Conservation (phyloP, 92 coral and sea anemone species). For the Zoanthus solanderi region DNA sequence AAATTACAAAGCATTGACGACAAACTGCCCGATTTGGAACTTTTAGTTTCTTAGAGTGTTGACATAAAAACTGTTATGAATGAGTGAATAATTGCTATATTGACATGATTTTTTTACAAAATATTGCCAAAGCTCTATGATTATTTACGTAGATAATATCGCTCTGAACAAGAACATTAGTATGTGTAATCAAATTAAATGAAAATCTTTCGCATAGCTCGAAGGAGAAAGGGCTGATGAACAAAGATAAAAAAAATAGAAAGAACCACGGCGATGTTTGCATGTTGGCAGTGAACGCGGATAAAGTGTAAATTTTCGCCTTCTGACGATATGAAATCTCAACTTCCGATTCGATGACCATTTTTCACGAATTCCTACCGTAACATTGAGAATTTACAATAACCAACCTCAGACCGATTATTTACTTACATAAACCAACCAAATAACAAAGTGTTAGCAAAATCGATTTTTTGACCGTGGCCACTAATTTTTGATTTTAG, state of each 20-base stretch:
- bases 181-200: too few relatives aligned
- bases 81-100: too few relatives aligned
- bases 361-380: slow-evolving; percentile 18
- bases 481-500: neutral
- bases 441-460: slow-evolving; percentile 3
- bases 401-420: slow-evolving; percentile 10
- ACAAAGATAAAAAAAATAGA: neutral
- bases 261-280: neutral
- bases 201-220: too few relatives aligned
- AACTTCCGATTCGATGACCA: neutral
- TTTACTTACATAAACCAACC: slow-evolving; percentile 7
- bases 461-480: slow-evolving; percentile 24
- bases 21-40: too few relatives aligned
- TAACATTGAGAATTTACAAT: neutral
- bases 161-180: too few relatives aligned
- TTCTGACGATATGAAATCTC: slow-evolving; percentile 7
- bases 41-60: too few relatives aligned
- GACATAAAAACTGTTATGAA: too few relatives aligned
- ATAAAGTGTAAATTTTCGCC: neutral
- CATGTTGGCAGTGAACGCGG: neutral
- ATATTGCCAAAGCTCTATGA: too few relatives aligned
- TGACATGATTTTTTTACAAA: too few relatives aligned
- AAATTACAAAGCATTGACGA: too few relatives aligned
- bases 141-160: too few relatives aligned
- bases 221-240: neutral